Evolutionary conservation across 2,888 invertebrate genomes (phyloP).

Genomic region (Lasioglossum calceatum): DNA sequence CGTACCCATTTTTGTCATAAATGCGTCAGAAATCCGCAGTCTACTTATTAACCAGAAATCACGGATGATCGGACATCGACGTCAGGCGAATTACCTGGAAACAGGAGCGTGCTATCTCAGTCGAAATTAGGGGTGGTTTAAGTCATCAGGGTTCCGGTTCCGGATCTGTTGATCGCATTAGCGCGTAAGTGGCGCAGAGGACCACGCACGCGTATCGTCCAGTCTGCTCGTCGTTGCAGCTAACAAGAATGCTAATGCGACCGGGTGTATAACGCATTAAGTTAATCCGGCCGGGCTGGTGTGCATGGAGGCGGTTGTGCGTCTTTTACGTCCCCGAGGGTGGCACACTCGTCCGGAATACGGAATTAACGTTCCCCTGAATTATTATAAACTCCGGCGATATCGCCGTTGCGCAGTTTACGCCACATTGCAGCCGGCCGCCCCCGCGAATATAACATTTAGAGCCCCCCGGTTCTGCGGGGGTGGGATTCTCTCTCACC

Average conservation of each 20-base stretch:
- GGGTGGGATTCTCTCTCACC: neutral
- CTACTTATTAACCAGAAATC: neutral
- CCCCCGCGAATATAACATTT: constrained; percentile 35
- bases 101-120: neutral
- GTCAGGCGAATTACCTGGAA: neutral
- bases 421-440: neutral
- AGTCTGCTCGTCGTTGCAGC: neutral
- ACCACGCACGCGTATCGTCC: neutral
- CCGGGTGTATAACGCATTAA: constrained; percentile 29
- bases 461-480: constrained; percentile 21
- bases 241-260: constrained; percentile 32
- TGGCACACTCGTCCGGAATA: constrained; percentile 44
- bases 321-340: constrained; percentile 35
- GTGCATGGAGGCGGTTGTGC: neutral
- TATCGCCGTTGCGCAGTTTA: constrained; percentile 20
- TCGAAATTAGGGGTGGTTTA: neutral
- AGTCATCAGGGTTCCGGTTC: neutral
- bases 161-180: neutral
- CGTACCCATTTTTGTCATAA: no score
- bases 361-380: constrained; percentile 47
- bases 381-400: constrained; percentile 57
- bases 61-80: neutral
- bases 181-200: neutral
- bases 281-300: constrained; percentile 42
- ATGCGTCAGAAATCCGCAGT: no score